phyloP scores from a whole-genome alignment of 2,888 invertebrate genomes.

The Villa cingulata region DNA sequence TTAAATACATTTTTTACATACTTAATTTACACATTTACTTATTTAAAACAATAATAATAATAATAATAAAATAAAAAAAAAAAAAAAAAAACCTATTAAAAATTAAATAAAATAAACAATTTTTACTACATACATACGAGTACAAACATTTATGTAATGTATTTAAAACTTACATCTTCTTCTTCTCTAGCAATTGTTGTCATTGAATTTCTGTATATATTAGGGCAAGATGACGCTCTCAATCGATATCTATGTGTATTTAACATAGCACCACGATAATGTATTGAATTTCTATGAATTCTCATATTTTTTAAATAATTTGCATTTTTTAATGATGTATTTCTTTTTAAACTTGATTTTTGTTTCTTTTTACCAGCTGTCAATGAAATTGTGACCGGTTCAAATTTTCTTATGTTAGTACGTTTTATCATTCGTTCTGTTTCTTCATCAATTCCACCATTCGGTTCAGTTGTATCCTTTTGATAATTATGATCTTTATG shows the following conservation, averaged over 20 bases:
- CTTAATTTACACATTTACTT: no score
- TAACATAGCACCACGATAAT: conserved; percentile 74
- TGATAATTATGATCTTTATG: background rate
- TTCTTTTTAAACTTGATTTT: conserved; percentile 27
- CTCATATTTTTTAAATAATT: conserved; percentile 57
- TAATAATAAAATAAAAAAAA: conserved; percentile 1
- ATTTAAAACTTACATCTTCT: conserved; percentile 46
- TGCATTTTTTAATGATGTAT: conserved; percentile 28
- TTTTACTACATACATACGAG: no score
- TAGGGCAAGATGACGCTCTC: conserved; percentile 80
- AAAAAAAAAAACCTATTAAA: background rate
- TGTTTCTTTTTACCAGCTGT: background rate
- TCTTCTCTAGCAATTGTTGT: conserved; percentile 64
- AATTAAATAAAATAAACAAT: no score
- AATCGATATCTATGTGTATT: conserved; percentile 69
- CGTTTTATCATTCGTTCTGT: conserved; percentile 18
- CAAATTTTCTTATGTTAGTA: conserved; percentile 22
- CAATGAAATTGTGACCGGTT: background rate
- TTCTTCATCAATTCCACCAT: background rate
- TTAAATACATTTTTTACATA: no score
- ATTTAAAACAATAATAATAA: no score
- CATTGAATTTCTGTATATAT: conserved; percentile 83
- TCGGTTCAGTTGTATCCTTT: conserved; percentile 7
- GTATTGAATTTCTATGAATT: conserved; percentile 64
- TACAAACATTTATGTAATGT: no score